Percentiles rank a stretch among this genome's conserved stretches.
Conservation (phyloP, 2,888 invertebrate genomes). For the Amaurobius ferox region DNA sequence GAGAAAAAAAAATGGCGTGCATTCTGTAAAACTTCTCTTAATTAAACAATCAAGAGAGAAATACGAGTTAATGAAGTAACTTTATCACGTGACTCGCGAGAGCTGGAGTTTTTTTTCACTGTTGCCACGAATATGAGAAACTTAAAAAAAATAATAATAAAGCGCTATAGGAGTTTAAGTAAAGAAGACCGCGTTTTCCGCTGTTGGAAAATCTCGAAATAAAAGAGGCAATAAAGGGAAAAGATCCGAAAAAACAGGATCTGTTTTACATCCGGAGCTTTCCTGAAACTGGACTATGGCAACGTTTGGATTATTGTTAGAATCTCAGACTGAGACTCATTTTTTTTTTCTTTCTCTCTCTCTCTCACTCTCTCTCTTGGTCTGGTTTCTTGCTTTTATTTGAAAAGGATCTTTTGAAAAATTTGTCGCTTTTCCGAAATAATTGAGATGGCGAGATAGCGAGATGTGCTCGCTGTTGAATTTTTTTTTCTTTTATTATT, state of each 20-base stretch:
- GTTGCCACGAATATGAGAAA: slow-evolving; percentile 25
- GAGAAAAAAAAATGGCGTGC: slow-evolving; percentile 26
- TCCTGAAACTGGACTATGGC: slow-evolving; percentile 24
- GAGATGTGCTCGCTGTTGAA: neutral
- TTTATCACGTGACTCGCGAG: slow-evolving; percentile 49
- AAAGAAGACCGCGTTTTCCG: slow-evolving; percentile 25
- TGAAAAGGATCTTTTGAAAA: slow-evolving; percentile 28
- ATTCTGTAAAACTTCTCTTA: slow-evolving; percentile 62
- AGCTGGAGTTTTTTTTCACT: slow-evolving; percentile 31
- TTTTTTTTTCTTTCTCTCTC: slow-evolving; percentile 17
- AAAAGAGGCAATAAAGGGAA: slow-evolving; percentile 7
- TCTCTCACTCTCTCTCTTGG: too few relatives aligned
- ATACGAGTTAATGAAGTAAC: slow-evolving; percentile 67
- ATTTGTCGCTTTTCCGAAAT: slow-evolving; percentile 39
- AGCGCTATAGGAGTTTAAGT: neutral
- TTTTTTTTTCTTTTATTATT: neutral
- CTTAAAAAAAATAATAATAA: slow-evolving; percentile 26
- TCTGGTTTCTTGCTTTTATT: slow-evolving; percentile 11
- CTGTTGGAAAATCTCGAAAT: slow-evolving; percentile 44
- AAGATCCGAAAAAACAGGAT: slow-evolving; percentile 12
- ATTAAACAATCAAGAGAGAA: slow-evolving; percentile 68
- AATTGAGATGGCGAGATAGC: slow-evolving; percentile 36
- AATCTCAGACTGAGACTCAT: neutral
- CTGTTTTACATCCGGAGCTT: slow-evolving; percentile 55
- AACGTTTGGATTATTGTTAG: slow-evolving; percentile 36